Evolutionary conservation across 1,140 invertebrate genomes (phyloP), one percentile per base, ranked within the genome.

Genomic region (Cephus cinctus): DNA sequence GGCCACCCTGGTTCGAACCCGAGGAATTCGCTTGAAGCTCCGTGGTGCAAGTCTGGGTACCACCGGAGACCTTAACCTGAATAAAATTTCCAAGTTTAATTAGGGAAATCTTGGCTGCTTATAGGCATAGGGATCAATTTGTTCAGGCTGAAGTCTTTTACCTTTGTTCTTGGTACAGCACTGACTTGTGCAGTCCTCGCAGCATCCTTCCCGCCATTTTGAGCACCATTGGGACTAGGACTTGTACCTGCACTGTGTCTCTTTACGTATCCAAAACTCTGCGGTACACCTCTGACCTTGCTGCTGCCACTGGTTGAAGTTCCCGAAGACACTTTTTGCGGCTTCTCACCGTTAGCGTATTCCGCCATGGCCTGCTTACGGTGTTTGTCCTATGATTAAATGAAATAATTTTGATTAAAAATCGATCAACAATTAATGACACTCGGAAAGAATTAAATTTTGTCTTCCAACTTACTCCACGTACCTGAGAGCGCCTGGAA

Each of bases 21-120:
- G 70, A 55, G 0, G 67, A 73, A 47, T 75, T 75, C 0, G 73
- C 69, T 41, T 80, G 79, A 21, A 91, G 76, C 56, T 92, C 90
- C 49, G 87, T 88, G 4, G 88, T 90, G 60, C 86, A 84, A 0
- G 91, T 94, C 72, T 94, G 92, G 0, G 90, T 94, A 4, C 90
- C 90, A 11, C 90, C 90, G 5, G 90, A 91, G 4, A 93, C 88
- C 77, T 93, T 92, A 12, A 79, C 76, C 77, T 79, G 38, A 1
- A 50, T 11, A 46, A 36, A 19, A 18, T 25, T 25, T 20, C 16
- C 18, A 20, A 22, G 38, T 36, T 20, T 32, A 38, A 34, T 30
- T 12, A 12, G 14, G 14, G 2, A 12, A 2, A 11, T 30, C 11
- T 9, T 30, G 21, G 35, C 15, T 34, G 9, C 20, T 36, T 36